Percentiles rank a stretch among this genome's conserved stretches.
Evolutionary conservation across 2,797 vertebrate species (phyloP).

Genomic region (Sebastes oblongus): DNA sequence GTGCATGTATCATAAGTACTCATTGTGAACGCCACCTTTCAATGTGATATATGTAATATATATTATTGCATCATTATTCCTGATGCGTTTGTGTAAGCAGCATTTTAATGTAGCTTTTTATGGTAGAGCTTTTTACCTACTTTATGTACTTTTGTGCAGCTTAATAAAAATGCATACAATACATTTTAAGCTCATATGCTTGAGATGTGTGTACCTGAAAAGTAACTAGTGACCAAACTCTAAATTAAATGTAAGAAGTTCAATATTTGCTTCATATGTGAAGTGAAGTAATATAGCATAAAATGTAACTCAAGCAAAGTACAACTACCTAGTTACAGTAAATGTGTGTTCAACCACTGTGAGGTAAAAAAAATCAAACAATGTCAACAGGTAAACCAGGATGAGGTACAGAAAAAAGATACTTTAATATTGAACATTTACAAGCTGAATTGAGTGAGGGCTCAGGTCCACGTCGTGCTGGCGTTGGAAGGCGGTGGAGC

Average conservation of each 20-base stretch:
- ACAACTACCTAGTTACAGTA: background rate
- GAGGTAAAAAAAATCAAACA: background rate
- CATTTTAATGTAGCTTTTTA: background rate
- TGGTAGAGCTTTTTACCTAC: background rate
- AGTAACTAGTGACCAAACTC: background rate
- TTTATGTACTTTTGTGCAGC: background rate
- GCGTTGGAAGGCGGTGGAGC: background rate
- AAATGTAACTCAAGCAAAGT: too few species aligned
- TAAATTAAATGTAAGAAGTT: too few species aligned
- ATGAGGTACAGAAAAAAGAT: constrained; percentile 70
- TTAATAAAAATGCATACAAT: background rate
- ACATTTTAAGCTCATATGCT: background rate
- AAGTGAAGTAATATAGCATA: too few species aligned
- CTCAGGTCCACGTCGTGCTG: background rate
- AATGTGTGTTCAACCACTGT: background rate
- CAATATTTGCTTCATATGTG: too few species aligned
- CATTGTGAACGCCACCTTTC: background rate
- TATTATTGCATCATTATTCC: too few species aligned
- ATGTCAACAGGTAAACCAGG: background rate
- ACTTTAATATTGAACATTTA: constrained; percentile 84
- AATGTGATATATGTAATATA: background rate
- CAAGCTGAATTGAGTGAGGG: constrained; percentile 56
- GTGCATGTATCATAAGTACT: background rate
- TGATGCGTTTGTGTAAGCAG: background rate
- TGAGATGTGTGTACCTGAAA: background rate